phyloP scores from a whole-genome alignment of 2,888 invertebrate species.

The Coleophora deauratella region DNA sequence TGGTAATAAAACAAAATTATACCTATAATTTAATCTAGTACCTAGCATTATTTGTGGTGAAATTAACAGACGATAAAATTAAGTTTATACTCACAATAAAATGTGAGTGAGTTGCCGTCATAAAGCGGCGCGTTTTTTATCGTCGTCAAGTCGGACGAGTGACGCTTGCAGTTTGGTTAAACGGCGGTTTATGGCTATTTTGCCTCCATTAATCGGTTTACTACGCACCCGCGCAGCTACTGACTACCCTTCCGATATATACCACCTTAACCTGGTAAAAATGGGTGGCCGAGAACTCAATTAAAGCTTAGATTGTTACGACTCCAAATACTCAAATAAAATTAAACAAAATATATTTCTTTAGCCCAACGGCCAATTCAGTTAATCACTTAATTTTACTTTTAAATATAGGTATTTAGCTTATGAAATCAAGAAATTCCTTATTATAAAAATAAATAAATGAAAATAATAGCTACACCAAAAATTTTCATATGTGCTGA shows the following conservation, averaged over 20 bases:
- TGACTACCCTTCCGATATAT: conserved; percentile 42
- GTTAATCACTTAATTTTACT: no score
- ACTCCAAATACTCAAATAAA: no score
- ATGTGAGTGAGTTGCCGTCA: conserved; percentile 74
- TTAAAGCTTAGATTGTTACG: no score
- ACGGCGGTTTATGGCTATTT: conserved; percentile 73
- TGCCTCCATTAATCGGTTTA: conserved; percentile 73
- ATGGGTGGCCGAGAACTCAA: no score
- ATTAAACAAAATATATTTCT: no score
- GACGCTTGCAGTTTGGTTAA: conserved; percentile 74
- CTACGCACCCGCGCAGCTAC: conserved; percentile 55
- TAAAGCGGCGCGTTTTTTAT: conserved; percentile 75
- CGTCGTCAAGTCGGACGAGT: conserved; percentile 65
- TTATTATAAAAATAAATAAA: no score
- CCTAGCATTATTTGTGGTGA: conserved; percentile 71
- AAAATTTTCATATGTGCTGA: no score
- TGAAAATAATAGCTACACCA: no score
- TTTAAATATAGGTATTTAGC: no score
- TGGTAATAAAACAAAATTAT: conserved; percentile 54
- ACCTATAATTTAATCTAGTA: conserved; percentile 55
- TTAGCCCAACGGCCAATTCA: no score
- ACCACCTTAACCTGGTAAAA: not conserved
- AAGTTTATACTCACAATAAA: conserved; percentile 75
- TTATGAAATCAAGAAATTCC: no score
- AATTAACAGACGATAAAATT: conserved; percentile 75